Evolutionary conservation across 1,140 invertebrate genomes (phyloP), one percentile per base, ranked within the genome.

Genomic region (Aleiodes sp.): DNA sequence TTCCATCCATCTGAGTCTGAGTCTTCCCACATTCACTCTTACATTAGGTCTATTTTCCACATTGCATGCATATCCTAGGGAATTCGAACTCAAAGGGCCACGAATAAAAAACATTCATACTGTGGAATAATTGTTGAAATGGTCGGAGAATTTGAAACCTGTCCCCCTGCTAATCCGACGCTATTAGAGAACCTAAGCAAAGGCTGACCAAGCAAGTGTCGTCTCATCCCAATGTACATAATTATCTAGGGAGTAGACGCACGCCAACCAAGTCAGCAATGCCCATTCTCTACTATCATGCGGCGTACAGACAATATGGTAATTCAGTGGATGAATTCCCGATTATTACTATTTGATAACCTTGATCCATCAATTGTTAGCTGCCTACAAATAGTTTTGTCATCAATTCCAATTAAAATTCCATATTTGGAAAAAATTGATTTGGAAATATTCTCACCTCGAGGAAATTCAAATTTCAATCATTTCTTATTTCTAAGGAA

Each of bases 151-250:
- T n/a, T n/a, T n/a, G n/a, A n/a, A n/a, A n/a, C n/a, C n/a, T n/a
- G n/a, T n/a, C n/a, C n/a, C 63, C 26, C 35, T 70, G 69, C 69
- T 71, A 64, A 71, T 63, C 41, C 60, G 29, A 66, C 56, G 37
- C 59, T 35, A 71, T 68, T 73, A 66, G 70, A 62, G 68, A 68
- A 65, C 72, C 72, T 73, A 73, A 73, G 72, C 72, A 73, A 73
- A 73, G 72, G 68, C 72, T 73, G 72, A 73, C 72, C 68, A 70
- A 70, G 72, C 72, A 65, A 60, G 26, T 39, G 43, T 68, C 60
- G 12, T 63, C 37, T 61, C 35, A 33, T 26, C 26, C 37, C 57
- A 19, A 29, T 68, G 52, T 65, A 60, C 68, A 67, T 73, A 70
- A 73, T 73, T 70, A 62, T 70, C 63, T 24, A 29, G 26, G 24